A percentile compares a stretch with the other conserved stretches of the same genome.
phyloP scores from a whole-genome alignment of 2,888 invertebrate species.

The Phyllotreta striolata region DNA sequence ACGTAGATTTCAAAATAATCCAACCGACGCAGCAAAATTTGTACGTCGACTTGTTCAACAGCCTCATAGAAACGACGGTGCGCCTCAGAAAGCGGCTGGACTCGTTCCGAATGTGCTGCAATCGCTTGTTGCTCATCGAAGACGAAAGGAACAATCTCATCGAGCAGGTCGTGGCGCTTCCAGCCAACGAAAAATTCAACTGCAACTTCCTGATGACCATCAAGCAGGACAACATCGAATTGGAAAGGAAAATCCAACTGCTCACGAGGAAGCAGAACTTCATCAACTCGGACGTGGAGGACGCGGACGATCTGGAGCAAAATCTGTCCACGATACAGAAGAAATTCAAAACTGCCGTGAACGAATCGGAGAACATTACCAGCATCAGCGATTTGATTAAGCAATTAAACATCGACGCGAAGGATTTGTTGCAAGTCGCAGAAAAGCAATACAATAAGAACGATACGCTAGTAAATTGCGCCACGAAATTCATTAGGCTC shows the following conservation, averaged over 20 bases:
- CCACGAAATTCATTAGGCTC: constrained; percentile 30
- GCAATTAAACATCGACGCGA: constrained; percentile 50
- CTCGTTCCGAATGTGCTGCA: constrained; percentile 50
- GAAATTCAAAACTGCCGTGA: constrained; percentile 38
- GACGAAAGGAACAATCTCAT: constrained; percentile 54
- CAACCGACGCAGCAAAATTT: constrained; percentile 42
- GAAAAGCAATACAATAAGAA: constrained; percentile 46
- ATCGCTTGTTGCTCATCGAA: constrained; percentile 51
- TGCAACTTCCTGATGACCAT: constrained; percentile 51
- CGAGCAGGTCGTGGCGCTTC: constrained; percentile 54
- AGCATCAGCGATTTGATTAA: constrained; percentile 46
- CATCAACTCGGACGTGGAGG: constrained; percentile 42
- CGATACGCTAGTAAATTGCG: constrained; percentile 18
- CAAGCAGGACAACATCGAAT: constrained; percentile 51
- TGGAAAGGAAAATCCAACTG: constrained; percentile 50
- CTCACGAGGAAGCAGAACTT: constrained; percentile 45
- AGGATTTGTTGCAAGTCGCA: constrained; percentile 44
- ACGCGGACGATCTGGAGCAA: constrained; percentile 46
- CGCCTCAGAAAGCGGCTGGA: constrained; percentile 48
- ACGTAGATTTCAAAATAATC: constrained; percentile 37
- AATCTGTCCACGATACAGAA: constrained; percentile 45
- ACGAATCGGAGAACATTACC: constrained; percentile 15
- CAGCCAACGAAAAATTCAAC: constrained; percentile 49
- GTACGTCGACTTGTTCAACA: constrained; percentile 48
- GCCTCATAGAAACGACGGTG: constrained; percentile 46